Evolutionary conservation across 2,888 invertebrate genomes (phyloP).

Genomic region (Caenorhabditis doughertyi): DNA sequence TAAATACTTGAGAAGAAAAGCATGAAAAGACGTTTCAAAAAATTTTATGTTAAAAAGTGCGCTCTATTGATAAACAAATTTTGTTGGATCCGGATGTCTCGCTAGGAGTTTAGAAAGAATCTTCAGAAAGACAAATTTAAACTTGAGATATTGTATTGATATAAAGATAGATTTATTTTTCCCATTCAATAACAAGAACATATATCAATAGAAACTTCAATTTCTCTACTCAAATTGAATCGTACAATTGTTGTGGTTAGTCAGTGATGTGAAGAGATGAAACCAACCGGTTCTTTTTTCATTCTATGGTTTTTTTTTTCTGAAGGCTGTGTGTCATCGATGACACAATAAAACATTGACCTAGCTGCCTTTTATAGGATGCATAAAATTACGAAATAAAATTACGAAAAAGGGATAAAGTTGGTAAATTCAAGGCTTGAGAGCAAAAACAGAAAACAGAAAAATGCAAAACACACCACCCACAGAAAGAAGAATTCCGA

Average conservation of each 20-base stretch:
- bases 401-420: neutral
- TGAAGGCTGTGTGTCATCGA: slow-evolving; percentile 33
- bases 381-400: slow-evolving; percentile 1
- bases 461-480: slow-evolving; percentile 34
- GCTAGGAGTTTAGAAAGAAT: too few species aligned
- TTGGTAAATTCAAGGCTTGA: neutral
- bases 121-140: too few species aligned
- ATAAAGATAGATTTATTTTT: too few species aligned
- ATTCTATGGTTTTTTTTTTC: slow-evolving; percentile 39
- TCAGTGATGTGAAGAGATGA: slow-evolving; percentile 8
- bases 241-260: slow-evolving; percentile 31
- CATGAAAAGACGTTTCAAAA: too few species aligned
- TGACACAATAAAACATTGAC: slow-evolving; percentile 41
- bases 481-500: slow-evolving; percentile 17
- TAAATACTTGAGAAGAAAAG: too few species aligned
- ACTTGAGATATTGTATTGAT: too few species aligned
- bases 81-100: too few species aligned
- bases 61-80: too few species aligned
- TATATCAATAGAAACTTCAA: neutral
- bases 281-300: slow-evolving; percentile 45
- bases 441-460: neutral
- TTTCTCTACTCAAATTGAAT: neutral
- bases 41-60: too few species aligned
- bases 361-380: neutral
- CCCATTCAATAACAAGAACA: too few species aligned